Evolutionary conservation across 1,140 invertebrate species (phyloP).

Genomic region (Tachypleus tridentatus): DNA sequence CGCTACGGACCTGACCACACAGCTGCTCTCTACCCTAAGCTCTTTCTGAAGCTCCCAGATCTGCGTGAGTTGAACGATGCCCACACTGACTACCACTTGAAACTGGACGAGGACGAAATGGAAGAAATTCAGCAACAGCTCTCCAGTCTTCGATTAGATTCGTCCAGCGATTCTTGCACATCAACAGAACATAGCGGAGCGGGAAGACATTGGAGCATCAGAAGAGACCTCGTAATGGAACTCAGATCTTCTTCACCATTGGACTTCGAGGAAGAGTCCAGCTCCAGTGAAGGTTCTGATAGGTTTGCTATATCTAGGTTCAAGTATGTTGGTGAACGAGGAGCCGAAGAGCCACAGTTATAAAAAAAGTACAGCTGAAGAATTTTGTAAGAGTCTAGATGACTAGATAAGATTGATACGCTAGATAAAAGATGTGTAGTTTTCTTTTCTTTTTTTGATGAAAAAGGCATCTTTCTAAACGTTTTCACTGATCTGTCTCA

Average conservation of each 20-base stretch:
- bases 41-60: slow-evolving; percentile 41
- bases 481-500: too few relatives aligned
- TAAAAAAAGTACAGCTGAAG: too few relatives aligned
- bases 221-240: slow-evolving; percentile 4
- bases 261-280: slow-evolving; percentile 18
- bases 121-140: slow-evolving; percentile 29
- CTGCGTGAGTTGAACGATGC: slow-evolving; percentile 42
- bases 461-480: too few relatives aligned
- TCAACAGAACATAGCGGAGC: slow-evolving; percentile 4
- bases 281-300: slow-evolving; percentile 20
- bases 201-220: slow-evolving; percentile 9
- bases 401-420: too few relatives aligned
- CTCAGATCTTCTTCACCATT: slow-evolving; percentile 13
- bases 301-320: not conserved
- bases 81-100: slow-evolving; percentile 38
- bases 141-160: slow-evolving; percentile 26
- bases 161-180: slow-evolving; percentile 2
- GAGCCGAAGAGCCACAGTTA: too few relatives aligned
- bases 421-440: too few relatives aligned
- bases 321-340: too few relatives aligned
- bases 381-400: too few relatives aligned
- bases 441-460: too few relatives aligned
- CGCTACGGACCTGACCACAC: slow-evolving; percentile 33
- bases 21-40: slow-evolving; percentile 36
- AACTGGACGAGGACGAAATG: slow-evolving; percentile 29